Evolutionary conservation across 2,113 vertebrate genomes (phyloP).

Genomic region (Hylia prasina): DNA sequence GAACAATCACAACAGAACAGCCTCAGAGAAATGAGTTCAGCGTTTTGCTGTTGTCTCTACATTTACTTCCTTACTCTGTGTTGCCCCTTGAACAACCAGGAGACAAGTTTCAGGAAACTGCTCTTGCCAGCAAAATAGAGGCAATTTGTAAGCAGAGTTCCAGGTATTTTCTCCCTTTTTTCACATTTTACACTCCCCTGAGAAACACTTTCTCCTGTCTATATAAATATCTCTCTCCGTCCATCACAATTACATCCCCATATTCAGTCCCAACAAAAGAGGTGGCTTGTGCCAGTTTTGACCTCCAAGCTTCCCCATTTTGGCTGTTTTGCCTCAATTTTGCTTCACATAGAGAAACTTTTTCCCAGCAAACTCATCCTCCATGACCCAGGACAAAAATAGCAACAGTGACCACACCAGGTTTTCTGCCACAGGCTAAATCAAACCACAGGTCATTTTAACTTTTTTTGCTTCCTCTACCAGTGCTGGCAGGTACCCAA

Average conservation of each 20-base stretch:
- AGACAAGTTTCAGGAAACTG: neutral
- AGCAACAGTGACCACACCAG: neutral
- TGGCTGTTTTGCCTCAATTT: neutral
- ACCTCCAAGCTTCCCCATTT: neutral
- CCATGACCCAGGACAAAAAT: neutral
- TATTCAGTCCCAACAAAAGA: neutral
- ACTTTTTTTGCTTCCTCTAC: neutral
- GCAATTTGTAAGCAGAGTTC: neutral
- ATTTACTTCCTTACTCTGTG: neutral
- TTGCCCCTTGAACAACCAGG: neutral
- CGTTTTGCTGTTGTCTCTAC: neutral
- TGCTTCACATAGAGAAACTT: neutral
- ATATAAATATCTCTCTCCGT: neutral
- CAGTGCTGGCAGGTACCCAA: neutral
- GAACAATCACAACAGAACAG: neutral
- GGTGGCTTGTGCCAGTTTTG: neutral
- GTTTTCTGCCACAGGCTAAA: neutral
- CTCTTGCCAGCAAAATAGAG: neutral
- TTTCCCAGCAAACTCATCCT: neutral
- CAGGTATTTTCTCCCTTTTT: neutral
- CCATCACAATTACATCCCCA: neutral
- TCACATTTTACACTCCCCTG: neutral
- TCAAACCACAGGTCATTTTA: neutral
- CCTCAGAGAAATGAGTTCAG: neutral
- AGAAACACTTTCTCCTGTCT: neutral